Evolutionary conservation across 2,797 vertebrate genomes (phyloP), one percentile per base, ranked within the genome.

Genomic region (Enteromius thamalakanensis): DNA sequence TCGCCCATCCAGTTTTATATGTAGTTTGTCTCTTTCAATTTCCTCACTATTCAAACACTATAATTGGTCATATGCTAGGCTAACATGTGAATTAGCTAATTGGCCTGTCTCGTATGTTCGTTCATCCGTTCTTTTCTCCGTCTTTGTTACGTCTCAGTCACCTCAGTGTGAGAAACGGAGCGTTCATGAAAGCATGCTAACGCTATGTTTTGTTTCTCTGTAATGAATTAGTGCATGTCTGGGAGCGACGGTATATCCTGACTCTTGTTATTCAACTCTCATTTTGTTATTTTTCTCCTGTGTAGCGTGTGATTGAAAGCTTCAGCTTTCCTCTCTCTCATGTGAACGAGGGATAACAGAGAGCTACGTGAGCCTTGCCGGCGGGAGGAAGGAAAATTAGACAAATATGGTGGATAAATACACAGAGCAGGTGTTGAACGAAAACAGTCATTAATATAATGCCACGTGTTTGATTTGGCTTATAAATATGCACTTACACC

Each of bases 261-360:
- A 34, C 75, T 62, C 58, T 88, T 91, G 86, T 92, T 91, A 83
- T 89, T 89, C 70, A 74, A 58, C 77, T 86, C 87, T 83, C 62
- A 85, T 83, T 86, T 72, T 89, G 84, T 91, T 91, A 82, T 90
- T 87, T 86, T 86, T 87, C 83, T 78, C 85, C 80, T 53, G 40
- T 75, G 87, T 83, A 49, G 75, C 42, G 74, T 67, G 84, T 23
- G 82, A 85, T 64, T 49, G 80, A 84, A 79, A 67, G 78, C 32
- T 64, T 40, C 26, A 67, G 47, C 72, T 77, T 53, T 60, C 76
- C 62, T 80, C 68, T 81, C 65, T 84, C 47, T 85, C 40, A 68
- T 77, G 74, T 83, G 81, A 83, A 77, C 81, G 64, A 76, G 72
- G 64, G 51, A 83, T 76, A 74, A 60, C 51, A 37, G 74, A 58